Percentiles rank a stretch among this genome's conserved stretches.
Conservation (phyloP, 2,888 invertebrate genomes). For the Trissolcus japonicus region DNA sequence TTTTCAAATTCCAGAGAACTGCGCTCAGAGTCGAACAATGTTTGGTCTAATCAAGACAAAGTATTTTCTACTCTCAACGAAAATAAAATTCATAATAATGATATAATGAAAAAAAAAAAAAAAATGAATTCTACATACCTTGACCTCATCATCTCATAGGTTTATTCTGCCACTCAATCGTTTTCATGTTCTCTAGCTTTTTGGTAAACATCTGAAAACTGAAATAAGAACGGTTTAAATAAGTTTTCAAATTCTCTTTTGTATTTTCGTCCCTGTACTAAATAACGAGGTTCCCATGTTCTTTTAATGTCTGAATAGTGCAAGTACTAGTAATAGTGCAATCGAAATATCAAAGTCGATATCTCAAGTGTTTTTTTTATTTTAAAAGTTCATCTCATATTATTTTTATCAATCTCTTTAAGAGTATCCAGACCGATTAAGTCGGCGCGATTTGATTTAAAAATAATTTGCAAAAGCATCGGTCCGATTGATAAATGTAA, state of each 20-base stretch:
- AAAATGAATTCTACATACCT: conserved; percentile 7
- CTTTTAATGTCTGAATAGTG: background rate
- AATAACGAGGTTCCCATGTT: conserved; percentile 2
- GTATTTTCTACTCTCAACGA: too few relatives aligned
- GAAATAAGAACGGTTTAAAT: conserved; percentile 27
- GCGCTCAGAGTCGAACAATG: too few relatives aligned
- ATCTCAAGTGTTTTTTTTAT: too few relatives aligned
- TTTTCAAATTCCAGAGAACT: too few relatives aligned
- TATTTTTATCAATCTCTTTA: too few relatives aligned
- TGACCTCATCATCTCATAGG: conserved; percentile 26
- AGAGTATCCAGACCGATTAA: too few relatives aligned
- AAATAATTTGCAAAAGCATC: conserved; percentile 12
- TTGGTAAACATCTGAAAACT: conserved; percentile 28
- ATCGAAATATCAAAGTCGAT: too few relatives aligned
- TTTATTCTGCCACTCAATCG: conserved; percentile 31
- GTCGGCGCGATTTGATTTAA: conserved; percentile 3
- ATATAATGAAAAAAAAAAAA: too few relatives aligned
- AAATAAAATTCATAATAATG: too few relatives aligned
- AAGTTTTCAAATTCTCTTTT: conserved; percentile 32
- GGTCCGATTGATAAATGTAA: conserved; percentile 25
- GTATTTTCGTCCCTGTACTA: conserved; percentile 21
- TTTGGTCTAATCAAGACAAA: too few relatives aligned
- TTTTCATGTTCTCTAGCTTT: conserved; percentile 20
- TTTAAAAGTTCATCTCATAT: background rate
- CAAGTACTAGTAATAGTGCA: too few relatives aligned